Evolutionary conservation across 2,113 vertebrate genomes (phyloP), one percentile per base, ranked within the genome.

Genomic region (Nerophis ophidion): DNA sequence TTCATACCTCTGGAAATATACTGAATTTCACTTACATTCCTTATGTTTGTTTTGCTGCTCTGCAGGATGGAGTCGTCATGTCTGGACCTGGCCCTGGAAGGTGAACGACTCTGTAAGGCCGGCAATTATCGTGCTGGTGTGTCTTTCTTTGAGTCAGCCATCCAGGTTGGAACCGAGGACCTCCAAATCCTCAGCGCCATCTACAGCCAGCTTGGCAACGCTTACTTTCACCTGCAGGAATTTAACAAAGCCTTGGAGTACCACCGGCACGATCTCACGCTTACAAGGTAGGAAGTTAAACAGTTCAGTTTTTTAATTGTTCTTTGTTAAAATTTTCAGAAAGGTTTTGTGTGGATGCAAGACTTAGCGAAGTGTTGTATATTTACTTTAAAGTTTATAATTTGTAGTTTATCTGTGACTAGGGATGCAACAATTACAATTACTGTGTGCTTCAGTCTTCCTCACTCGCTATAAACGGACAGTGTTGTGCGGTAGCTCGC

Each of bases 161-260:
- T 99, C 68, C 94, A 98, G 76, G 93, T 98, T 19, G 96, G 97
- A 79, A 99, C 97, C 0, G 96, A 98, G 81, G 97, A 99, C 85
- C 84, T 98, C 14, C 94, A 96, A 47, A 98, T 96, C 10, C 92
- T 98, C 45, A 98, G 95, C 3, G 96, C 97, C 70, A 99, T 98
- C 89, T 99, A 99, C 84, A 98, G 96, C 83, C 96, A 99, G 82
- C 81, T 99, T 71, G 97, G 97, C 74, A 98, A 98, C 48, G 96
- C 97, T 48, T 98, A 99, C 81, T 98, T 98, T 87, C 96, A 98
- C 81, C 83, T 97, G 51, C 94, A 95, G 26, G 94, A 99, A 60
- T 98, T 98, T 60, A 85, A 88, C 58, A 97, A 95, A 86, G 97
- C 97, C 13, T 79, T 99, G 72, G 96, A 99, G 60, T 99, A 95